Conservation (phyloP, 2,888 invertebrate species). For the Synanthedon tipuliformis region DNA sequence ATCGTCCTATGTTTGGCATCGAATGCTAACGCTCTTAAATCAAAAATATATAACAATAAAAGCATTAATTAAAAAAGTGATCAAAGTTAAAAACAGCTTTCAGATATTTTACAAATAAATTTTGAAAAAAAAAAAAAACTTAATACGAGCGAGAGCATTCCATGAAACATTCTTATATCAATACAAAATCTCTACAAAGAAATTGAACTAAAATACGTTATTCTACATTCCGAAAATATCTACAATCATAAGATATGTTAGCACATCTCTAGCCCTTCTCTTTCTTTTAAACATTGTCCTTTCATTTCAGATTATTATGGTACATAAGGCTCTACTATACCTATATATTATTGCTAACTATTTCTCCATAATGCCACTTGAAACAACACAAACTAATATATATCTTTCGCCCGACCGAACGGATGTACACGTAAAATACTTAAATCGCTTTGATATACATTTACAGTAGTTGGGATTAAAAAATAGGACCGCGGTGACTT, state of each 20-base stretch:
- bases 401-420: too few relatives aligned
- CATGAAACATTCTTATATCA: constrained; percentile 44
- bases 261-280: constrained; percentile 31
- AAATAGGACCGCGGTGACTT: too few relatives aligned
- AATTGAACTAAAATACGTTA: constrained; percentile 62
- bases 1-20: constrained; percentile 56
- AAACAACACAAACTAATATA: constrained; percentile 8
- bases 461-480: too few relatives aligned
- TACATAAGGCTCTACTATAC: constrained; percentile 38
- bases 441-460: too few relatives aligned
- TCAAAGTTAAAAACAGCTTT: too few relatives aligned
- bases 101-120: too few relatives aligned
- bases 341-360: constrained; percentile 54
- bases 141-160: constrained; percentile 40
- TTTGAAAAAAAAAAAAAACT: not conserved
- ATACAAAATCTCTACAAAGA: constrained; percentile 61
- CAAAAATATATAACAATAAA: constrained; percentile 4
- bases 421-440: too few relatives aligned
- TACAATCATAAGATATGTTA: constrained; percentile 62
- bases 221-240: constrained; percentile 34
- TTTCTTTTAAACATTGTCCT: constrained; percentile 8
- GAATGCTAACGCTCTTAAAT: constrained; percentile 35
- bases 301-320: constrained; percentile 12
- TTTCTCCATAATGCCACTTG: constrained; percentile 34
- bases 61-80: too few relatives aligned